phyloP scores from a whole-genome alignment of 2,888 invertebrate species.

The Cryptocephalus primarius region DNA sequence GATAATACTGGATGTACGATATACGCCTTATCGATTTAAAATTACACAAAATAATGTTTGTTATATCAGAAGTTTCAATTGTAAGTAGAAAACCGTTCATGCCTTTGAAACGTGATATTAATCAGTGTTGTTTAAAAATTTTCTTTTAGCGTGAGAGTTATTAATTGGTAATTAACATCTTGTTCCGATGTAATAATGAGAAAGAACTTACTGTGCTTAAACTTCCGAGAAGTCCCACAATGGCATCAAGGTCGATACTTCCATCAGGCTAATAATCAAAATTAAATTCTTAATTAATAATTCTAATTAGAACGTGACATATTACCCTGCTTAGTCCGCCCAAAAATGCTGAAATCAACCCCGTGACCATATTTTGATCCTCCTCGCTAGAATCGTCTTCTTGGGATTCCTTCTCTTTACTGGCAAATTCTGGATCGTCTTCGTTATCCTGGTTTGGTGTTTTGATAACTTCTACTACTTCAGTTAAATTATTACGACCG shows the following conservation, averaged over 20 bases:
- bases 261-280: conserved; percentile 31
- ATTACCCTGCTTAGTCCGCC: conserved; percentile 33
- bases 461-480: background rate
- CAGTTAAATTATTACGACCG: too few species aligned
- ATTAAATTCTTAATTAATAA: background rate
- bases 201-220: conserved; percentile 31
- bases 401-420: conserved; percentile 11
- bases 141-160: too few species aligned
- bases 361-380: conserved; percentile 30
- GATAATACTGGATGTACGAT: background rate
- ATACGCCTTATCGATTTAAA: conserved; percentile 1
- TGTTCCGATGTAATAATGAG: background rate
- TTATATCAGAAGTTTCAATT: background rate
- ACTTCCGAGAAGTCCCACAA: conserved; percentile 33
- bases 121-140: too few species aligned
- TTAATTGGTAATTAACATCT: too few species aligned
- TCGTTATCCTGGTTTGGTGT: conserved; percentile 5
- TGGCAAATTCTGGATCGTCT: conserved; percentile 12
- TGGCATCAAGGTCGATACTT: conserved; percentile 34
- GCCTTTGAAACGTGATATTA: background rate
- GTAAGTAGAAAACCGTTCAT: conserved; percentile 1
- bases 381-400: conserved; percentile 26
- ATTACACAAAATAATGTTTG: too few species aligned
- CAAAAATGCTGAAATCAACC: conserved; percentile 33
- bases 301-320: background rate